Percentiles rank a stretch among this genome's conserved stretches.
phyloP scores from a whole-genome alignment of 2,888 invertebrate genomes.

The Nymphalis urticae region DNA sequence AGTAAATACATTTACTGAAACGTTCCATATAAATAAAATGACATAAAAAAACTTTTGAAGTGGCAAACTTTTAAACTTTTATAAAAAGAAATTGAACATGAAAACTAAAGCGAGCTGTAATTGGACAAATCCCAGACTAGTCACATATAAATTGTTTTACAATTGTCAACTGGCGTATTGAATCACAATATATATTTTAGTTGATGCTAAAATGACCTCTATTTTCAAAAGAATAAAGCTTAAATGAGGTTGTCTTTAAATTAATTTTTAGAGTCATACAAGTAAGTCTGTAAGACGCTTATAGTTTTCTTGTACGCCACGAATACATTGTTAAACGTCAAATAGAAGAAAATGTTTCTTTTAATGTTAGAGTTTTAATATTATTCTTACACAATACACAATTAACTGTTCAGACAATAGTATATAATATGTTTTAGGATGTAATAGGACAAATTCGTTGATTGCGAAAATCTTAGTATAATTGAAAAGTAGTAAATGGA shows the following conservation, averaged over 20 bases:
- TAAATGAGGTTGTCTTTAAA: constrained; percentile 6
- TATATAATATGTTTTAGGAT: too few species aligned
- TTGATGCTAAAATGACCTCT: constrained; percentile 16
- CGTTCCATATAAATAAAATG: neutral
- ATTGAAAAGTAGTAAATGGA: too few species aligned
- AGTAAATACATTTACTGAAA: neutral
- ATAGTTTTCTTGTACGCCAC: constrained; percentile 18
- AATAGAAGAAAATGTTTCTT: constrained; percentile 11
- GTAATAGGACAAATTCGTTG: too few species aligned
- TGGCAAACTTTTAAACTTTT: constrained; percentile 1
- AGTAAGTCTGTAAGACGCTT: constrained; percentile 29
- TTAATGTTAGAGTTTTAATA: neutral
- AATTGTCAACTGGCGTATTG: constrained; percentile 30
- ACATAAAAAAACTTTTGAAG: neutral
- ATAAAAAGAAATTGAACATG: constrained; percentile 21
- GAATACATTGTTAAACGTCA: constrained; percentile 26
- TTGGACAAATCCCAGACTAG: constrained; percentile 36
- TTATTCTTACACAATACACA: neutral
- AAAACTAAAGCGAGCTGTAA: constrained; percentile 34
- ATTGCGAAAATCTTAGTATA: too few species aligned
- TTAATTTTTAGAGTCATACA: constrained; percentile 22
- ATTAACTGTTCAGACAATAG: too few species aligned
- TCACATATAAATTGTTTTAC: constrained; percentile 33
- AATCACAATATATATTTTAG: neutral
- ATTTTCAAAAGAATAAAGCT: neutral